Percentiles rank a stretch among this genome's conserved stretches.
These are phyloP conservation scores for Amniataba percoides DNA, from an alignment of 2,797 vertebrate genomes.

Conservation along the genomic window DNA sequence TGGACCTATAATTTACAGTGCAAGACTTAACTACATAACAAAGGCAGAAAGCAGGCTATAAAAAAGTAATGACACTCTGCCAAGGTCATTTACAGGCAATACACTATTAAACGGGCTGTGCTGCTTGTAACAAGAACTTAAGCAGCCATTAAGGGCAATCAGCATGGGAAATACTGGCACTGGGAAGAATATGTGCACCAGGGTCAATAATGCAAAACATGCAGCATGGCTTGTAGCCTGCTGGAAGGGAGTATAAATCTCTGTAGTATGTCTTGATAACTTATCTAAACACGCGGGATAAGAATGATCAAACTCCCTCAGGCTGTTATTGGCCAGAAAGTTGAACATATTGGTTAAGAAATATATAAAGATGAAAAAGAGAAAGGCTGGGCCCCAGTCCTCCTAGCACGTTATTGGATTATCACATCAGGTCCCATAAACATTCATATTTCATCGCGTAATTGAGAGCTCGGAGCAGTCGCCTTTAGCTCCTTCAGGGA, in stretches of 20 bases:
- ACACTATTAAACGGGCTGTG: constrained; percentile 56
- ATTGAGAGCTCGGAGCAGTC: constrained; percentile 60
- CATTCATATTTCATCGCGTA: constrained; percentile 68
- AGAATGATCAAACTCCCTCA: constrained; percentile 24
- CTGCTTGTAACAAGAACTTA: constrained; percentile 51
- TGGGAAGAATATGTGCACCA: constrained; percentile 50
- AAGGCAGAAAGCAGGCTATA: constrained; percentile 57
- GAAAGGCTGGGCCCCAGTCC: constrained; percentile 28
- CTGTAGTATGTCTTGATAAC: constrained; percentile 30
- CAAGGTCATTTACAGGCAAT: constrained; percentile 73
- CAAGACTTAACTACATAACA: constrained; percentile 50
- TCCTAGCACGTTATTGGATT: constrained; percentile 34
- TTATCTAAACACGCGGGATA: constrained; percentile 31
- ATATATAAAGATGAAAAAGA: constrained; percentile 25
- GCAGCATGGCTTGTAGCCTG: constrained; percentile 36
- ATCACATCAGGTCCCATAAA: constrained; percentile 46
- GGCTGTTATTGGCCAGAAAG: constrained; percentile 36
- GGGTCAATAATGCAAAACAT: constrained; percentile 74
- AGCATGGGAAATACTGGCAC: constrained; percentile 49
- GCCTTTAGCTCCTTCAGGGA: constrained; percentile 63
- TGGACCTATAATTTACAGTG: constrained; percentile 51
- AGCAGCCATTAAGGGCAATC: constrained; percentile 52
- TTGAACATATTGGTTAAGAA: constrained; percentile 24
- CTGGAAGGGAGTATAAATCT: constrained; percentile 54
- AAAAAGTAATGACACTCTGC: constrained; percentile 61